Evolutionary conservation across 2,797 vertebrate genomes (phyloP), one percentile per base, ranked within the genome.

Genomic region (Poeciliopsis paucimaculata): DNA sequence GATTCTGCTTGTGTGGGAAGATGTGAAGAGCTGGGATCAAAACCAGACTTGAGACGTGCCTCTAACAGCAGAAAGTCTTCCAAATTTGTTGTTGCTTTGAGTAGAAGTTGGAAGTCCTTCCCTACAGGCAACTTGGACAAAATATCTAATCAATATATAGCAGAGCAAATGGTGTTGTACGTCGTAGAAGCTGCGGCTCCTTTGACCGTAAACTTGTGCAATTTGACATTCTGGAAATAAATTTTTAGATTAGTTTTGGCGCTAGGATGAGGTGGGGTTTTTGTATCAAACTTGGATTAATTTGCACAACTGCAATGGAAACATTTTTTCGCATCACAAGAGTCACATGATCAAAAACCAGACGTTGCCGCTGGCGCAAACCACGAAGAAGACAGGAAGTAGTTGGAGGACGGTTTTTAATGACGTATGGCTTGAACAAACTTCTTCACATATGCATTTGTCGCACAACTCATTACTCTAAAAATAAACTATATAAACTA

Each of bases 1-100:
- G 23, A 12, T 43, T 70, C 45, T 77, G 4, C 78, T 31, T 73
- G 74, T 82, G 85, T 74, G 76, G 70, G 73, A 43, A 77, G 72
- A 82, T 76, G 49, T 57, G n/a, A 60, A 43, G 75, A 68, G 66
- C 71, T 71, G 26, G 49, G 45, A 75, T 49, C 8, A 9, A 60
- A 28, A 60, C 26, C 28, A n/a, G 39, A 45, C 43, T 34, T 23
- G 11, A 73, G 31, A 39, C 26, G 36, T 71, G 43, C 47, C 53
- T 72, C n/a, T 34, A 72, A 81, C 72, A 62, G 79, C 46, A 68
- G 46, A 73, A 66, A 55, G 23, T 31, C 20, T 77, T 68, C 46
- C 28, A 77, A 45, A 55, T 28, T 34, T 57, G 73, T 11, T 47
- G 41, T 46, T n/a, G 49, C 2, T 68, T 57, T 9, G 16, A 16